phyloP scores from a whole-genome alignment of 1,140 invertebrate species.

The Gryllus bimaculatus region DNA sequence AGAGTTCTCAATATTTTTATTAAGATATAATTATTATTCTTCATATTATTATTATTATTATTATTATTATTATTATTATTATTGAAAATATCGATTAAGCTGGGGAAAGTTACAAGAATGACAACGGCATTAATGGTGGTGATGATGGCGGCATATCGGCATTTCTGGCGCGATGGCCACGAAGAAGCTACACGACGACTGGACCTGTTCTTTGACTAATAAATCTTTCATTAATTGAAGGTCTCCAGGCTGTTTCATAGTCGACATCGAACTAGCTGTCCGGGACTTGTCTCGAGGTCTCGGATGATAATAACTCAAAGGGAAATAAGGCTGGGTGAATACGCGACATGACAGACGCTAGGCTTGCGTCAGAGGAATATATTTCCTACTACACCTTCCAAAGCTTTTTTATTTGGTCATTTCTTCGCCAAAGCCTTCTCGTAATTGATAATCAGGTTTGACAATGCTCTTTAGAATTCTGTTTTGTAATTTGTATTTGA shows the following conservation, averaged over 20 bases:
- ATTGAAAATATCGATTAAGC: too few relatives aligned
- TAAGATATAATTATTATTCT: too few relatives aligned
- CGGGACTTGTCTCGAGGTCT: neutral
- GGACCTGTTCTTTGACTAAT: neutral
- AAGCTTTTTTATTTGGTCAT: neutral
- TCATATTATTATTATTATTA: too few relatives aligned
- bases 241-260: neutral
- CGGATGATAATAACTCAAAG: neutral
- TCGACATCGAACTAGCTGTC: neutral
- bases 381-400: neutral
- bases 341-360: neutral
- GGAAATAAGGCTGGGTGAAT: neutral
- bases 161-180: neutral
- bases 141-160: too few relatives aligned
- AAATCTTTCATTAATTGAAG: slow-evolving; percentile 2
- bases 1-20: too few relatives aligned
- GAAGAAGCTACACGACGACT: neutral
- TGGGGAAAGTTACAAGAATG: too few relatives aligned
- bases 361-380: neutral
- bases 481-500: too few relatives aligned
- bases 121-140: too few relatives aligned
- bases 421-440: too few relatives aligned
- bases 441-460: too few relatives aligned
- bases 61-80: too few relatives aligned
- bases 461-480: too few relatives aligned